A percentile compares a stretch with the other conserved stretches of the same genome.
Evolutionary conservation across 1,140 invertebrate species (phyloP).

Genomic region (Philotrypesis tridentata): DNA sequence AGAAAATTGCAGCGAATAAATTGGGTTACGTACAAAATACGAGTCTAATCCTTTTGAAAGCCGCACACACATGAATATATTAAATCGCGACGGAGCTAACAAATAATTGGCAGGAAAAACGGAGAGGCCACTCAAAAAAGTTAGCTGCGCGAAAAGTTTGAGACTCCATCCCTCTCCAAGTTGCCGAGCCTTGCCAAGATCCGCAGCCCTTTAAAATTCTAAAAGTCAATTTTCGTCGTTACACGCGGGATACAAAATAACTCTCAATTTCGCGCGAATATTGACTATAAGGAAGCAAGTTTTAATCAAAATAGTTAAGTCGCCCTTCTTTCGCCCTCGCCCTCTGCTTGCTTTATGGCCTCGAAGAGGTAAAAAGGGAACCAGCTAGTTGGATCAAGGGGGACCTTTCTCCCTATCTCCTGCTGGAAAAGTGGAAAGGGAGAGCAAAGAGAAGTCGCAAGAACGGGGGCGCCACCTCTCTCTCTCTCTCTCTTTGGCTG

Average conservation of each 20-base stretch:
- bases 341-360: not conserved
- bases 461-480: conserved; percentile 16
- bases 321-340: not conserved
- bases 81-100: too few species aligned
- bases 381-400: conserved; percentile 22
- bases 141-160: conserved; percentile 10
- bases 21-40: too few species aligned
- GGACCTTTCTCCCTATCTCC: not conserved
- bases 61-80: too few species aligned
- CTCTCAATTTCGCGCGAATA: conserved; percentile 39
- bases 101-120: too few species aligned
- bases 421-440: conserved; percentile 30
- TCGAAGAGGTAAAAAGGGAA: conserved; percentile 5
- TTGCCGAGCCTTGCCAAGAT: not conserved
- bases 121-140: not conserved
- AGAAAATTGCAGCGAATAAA: too few species aligned
- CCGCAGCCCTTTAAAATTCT: not conserved
- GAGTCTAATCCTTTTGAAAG: too few species aligned
- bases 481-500: conserved; percentile 6
- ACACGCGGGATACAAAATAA: conserved; percentile 19
- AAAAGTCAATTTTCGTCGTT: conserved; percentile 31
- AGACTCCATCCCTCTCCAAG: too few species aligned
- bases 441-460: conserved; percentile 18
- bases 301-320: conserved; percentile 46
- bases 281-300: conserved; percentile 26